Evolutionary conservation across 1,140 invertebrate genomes (phyloP).

Genomic region (Zaprionus tsacasi): DNA sequence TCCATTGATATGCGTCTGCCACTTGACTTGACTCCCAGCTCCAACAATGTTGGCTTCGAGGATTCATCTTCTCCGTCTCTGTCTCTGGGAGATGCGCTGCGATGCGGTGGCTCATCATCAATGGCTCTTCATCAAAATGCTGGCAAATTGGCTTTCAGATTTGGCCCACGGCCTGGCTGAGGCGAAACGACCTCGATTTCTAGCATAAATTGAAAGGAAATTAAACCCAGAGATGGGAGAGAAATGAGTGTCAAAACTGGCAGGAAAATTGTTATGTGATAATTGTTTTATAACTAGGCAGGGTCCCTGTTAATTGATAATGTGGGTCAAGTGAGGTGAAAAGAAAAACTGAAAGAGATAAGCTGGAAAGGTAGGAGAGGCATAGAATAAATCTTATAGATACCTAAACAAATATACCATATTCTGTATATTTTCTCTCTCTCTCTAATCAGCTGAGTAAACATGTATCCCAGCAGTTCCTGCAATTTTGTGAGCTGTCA

Average conservation of each 20-base stretch:
- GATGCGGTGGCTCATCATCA: conserved; percentile 51
- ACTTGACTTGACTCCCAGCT: conserved; percentile 53
- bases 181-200: conserved; percentile 55
- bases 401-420: no score
- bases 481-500: conserved; percentile 24
- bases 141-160: conserved; percentile 72
- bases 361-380: no score
- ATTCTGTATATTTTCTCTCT: no score
- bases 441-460: conserved; percentile 11
- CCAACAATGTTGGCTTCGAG: conserved; percentile 17
- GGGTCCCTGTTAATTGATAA: conserved; percentile 46
- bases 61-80: conserved; percentile 22
- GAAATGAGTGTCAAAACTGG: conserved; percentile 41
- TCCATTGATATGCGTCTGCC: conserved; percentile 69
- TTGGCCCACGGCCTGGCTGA: conserved; percentile 32
- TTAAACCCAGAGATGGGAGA: conserved; percentile 66
- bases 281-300: conserved; percentile 51
- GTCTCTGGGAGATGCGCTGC: not conserved
- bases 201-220: conserved; percentile 82
- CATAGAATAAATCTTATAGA: no score
- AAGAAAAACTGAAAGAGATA: not conserved
- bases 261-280: conserved; percentile 68
- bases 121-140: conserved; percentile 53
- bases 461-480: conserved; percentile 50
- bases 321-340: conserved; percentile 20